These are phyloP conservation scores for Drosophila aldrichi DNA, from an alignment of 2,888 invertebrate genomes.

Conservation along the genomic window DNA sequence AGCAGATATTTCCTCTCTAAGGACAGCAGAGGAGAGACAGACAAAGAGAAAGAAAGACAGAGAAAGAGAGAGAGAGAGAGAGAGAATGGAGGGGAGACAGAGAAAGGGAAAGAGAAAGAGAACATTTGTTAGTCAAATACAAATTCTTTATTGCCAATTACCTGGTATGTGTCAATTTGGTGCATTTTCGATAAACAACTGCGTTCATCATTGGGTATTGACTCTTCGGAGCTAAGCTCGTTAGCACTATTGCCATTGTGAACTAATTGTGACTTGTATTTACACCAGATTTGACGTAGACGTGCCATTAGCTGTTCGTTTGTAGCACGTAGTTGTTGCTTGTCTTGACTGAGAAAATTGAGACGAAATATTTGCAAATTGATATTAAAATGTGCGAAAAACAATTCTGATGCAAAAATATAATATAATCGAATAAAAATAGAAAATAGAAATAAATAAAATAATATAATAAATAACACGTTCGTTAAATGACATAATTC, in stretches of 20 bases:
- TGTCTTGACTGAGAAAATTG: slow-evolving; percentile 78
- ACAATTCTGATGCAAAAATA: not conserved
- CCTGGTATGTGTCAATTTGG: slow-evolving; percentile 54
- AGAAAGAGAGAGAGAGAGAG: slow-evolving; percentile 31
- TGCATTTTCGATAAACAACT: slow-evolving; percentile 53
- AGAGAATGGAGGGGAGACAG: slow-evolving; percentile 39
- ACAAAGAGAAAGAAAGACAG: slow-evolving; percentile 17
- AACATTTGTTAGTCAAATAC: slow-evolving; percentile 63
- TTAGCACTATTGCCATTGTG: slow-evolving; percentile 45
- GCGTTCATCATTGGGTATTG: slow-evolving; percentile 71
- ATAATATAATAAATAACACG: no score
- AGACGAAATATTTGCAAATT: slow-evolving; percentile 12
- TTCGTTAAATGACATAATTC: no score
- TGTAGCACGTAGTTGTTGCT: slow-evolving; percentile 82
- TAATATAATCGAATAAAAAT: not conserved
- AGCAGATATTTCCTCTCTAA: slow-evolving; percentile 85
- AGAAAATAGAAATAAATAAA: no score
- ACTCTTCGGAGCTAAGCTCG: slow-evolving; percentile 45
- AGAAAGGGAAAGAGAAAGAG: slow-evolving; percentile 43
- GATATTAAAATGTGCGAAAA: not conserved
- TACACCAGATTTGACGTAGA: slow-evolving; percentile 84
- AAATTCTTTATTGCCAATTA: slow-evolving; percentile 50
- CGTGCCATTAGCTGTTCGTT: slow-evolving; percentile 85
- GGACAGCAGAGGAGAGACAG: slow-evolving; percentile 22
- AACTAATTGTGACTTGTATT: slow-evolving; percentile 81